Evolutionary conservation across 2,113 vertebrate genomes (phyloP), one percentile per base, ranked within the genome.

Genomic region (Nothocercus nigrocapillus): DNA sequence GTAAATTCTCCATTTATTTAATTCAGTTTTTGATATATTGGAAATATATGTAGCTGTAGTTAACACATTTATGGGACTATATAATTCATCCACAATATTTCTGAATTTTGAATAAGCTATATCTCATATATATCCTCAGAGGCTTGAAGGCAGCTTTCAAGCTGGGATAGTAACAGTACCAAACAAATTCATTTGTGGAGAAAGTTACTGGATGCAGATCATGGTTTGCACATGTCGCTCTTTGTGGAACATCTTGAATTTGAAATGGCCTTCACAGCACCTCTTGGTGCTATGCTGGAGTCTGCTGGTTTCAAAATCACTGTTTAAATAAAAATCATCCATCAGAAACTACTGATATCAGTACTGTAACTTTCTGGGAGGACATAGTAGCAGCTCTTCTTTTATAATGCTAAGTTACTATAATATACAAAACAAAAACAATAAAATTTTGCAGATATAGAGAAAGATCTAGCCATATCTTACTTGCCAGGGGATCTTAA

Each of bases 1-100:
- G 80, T 96, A 84, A 89, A 88, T 96, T 89, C 70, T 90, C 62
- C 40, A 62, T 93, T 42, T 93, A 64, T 74, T 92, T 96, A 94
- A 92, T 94, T 94, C 32, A 42, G 53, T 36, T 58, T 85, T 58
- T 89, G 76, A 79, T 91, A 40, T 34, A 86, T 38, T 77, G 81
- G 42, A 45, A 94, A 86, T 89, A 83, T 59, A 93, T 19, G 30
- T 53, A 77, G 78, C 24, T 34, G 47, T 87, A 85, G 45, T 90
- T 97, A 96, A 85, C 36, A 69, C 5, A 4, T 89, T 93, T 63
- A 94, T 90, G 34, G 28, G 58, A 95, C 36, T 36, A n/a, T 85
- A 81, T 56, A 95, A 91, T 82, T 89, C 76, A 94, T 74, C 62
- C 74, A 36, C 80, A 95, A 13, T 79, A 74, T 81, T 96, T 93